Conservation (phyloP, 2,888 invertebrate genomes). For the Thymelicus lineola region DNA sequence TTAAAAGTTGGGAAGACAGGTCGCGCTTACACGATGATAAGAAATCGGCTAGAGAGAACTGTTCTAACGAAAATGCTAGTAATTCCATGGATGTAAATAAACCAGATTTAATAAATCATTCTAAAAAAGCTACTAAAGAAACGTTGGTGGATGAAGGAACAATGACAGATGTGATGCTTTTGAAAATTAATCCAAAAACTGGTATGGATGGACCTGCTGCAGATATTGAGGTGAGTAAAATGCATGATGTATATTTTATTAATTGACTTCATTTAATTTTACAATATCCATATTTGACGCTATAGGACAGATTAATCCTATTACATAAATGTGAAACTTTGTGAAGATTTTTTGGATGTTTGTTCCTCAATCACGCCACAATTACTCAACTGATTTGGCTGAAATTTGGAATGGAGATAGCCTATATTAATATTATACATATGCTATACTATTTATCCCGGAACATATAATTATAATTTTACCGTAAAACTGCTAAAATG, state of each 20-base stretch:
- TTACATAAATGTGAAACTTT: too few relatives aligned
- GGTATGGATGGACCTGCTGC: slow-evolving; percentile 60
- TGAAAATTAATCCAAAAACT: slow-evolving; percentile 41
- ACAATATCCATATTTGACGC: neutral
- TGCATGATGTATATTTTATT: neutral
- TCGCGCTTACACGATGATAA: slow-evolving; percentile 70
- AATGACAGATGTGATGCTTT: slow-evolving; percentile 59
- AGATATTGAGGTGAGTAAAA: slow-evolving; percentile 39
- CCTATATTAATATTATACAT: too few relatives aligned
- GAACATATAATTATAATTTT: too few relatives aligned
- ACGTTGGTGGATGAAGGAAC: slow-evolving; percentile 68
- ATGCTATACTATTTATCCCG: too few relatives aligned
- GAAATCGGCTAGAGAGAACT: slow-evolving; percentile 72
- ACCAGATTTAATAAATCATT: slow-evolving; percentile 76
- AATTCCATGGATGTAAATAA: slow-evolving; percentile 68
- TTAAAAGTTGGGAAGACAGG: slow-evolving; percentile 76
- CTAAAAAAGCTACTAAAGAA: slow-evolving; percentile 66
- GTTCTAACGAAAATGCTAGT: slow-evolving; percentile 75
- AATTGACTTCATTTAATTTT: neutral
- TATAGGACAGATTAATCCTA: too few relatives aligned
- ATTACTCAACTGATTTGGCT: too few relatives aligned
- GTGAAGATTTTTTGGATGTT: too few relatives aligned
- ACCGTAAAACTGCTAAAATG: too few relatives aligned
- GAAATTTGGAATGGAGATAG: too few relatives aligned
- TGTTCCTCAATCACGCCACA: too few relatives aligned